These are phyloP conservation scores for Callaeas wilsoni DNA, from an alignment of 2,113 vertebrate genomes.

Conservation along the genomic window DNA sequence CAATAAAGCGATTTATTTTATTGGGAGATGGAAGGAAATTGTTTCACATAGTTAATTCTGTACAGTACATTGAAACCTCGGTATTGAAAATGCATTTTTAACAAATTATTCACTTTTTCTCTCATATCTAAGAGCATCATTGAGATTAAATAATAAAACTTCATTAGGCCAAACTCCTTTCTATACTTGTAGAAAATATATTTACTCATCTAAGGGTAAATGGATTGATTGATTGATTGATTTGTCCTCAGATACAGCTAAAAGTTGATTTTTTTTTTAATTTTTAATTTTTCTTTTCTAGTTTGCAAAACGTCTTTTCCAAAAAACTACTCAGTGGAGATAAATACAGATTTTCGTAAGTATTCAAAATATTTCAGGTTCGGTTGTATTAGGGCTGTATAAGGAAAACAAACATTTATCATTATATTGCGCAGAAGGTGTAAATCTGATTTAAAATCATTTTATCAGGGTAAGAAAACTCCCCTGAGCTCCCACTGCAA, in stretches of 20 bases:
- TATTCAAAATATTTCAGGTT: not conserved
- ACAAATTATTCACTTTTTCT: not conserved
- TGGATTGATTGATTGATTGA: not conserved
- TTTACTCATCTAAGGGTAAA: not conserved
- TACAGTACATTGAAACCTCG: not conserved
- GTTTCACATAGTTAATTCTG: rapidly evolving
- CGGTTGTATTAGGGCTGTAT: not conserved
- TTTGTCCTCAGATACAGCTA: not conserved
- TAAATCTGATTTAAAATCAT: not conserved
- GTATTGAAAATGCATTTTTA: not conserved
- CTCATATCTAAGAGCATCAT: not conserved
- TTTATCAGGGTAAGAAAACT: not conserved
- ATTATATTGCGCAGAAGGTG: not conserved
- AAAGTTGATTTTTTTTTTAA: not conserved
- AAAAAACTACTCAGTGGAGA: constrained; percentile 96
- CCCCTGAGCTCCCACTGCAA: not conserved
- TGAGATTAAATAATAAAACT: not conserved
- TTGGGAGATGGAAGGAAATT: not conserved
- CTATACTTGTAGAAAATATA: not conserved
- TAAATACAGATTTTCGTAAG: constrained; percentile 94
- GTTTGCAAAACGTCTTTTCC: constrained; percentile 96
- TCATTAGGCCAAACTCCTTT: not conserved
- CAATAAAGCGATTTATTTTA: not conserved
- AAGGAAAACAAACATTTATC: not conserved
- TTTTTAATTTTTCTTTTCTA: constrained; percentile 21